Evolutionary conservation across 2,113 vertebrate species (phyloP), one percentile per base, ranked within the genome.

Genomic region (Vulpes lagopus): DNA sequence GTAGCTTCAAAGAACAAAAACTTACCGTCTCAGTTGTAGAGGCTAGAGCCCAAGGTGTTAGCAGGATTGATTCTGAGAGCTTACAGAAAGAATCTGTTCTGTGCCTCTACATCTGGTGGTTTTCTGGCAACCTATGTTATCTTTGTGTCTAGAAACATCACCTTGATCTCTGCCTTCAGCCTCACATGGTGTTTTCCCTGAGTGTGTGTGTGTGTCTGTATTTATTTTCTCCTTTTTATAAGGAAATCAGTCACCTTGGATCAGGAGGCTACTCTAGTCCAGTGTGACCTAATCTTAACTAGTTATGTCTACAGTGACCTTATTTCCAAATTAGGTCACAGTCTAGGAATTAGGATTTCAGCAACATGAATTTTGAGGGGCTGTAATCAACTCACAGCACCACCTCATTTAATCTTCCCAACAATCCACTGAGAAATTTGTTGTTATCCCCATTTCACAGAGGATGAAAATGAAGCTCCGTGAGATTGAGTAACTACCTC

Each of bases 271-370:
- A 27, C 16, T 9, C 5, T 71, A 30, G 19, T 57, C 9, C 35
- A 59, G 49, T 20, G 49, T 65, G 60, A 49, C 15, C 59, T 71
- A 11, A 91, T 64, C 55, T 79, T 69, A 81, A 49, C 17, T 27
- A 64, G 35, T 83, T 20, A 27, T 9, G 62, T 4, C 32, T 49
- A 20, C 2, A n/a, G 49, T 20, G 20, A 17, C 16, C 19, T 0
- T 27, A 8, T 81, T 81, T 95, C 78, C 79, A 76, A 64, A 89
- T 76, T 57, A 57, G 11, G 51, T 65, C 83, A 79, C 12, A 25
- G 23, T 89, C 15, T 53, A 38, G 14, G n/a, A 14, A 8, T 35
- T 55, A 92, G 79, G 49, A 94, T 27, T 74, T 92, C 67, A 65
- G 62, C 11, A 30, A 20, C 43, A 32, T 11, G 3, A 85, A 74